Conservation (phyloP, 2,797 vertebrate species). For the Melopsittacus undulatus region DNA sequence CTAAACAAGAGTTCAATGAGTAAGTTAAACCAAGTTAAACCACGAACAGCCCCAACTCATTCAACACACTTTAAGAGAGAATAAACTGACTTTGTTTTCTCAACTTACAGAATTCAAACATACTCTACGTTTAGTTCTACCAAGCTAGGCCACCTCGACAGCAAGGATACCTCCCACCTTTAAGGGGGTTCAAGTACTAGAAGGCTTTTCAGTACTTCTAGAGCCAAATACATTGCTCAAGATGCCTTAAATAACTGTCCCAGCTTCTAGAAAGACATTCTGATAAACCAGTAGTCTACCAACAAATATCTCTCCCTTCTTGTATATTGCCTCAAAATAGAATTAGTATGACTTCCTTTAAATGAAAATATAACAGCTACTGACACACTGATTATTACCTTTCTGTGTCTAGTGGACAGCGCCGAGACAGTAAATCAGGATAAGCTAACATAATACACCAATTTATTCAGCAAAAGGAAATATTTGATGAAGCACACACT, state of each 20-base stretch:
- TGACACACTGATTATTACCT: constrained; percentile 73
- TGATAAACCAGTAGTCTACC: constrained; percentile 37
- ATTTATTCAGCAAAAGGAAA: constrained; percentile 72
- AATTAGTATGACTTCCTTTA: constrained; percentile 60
- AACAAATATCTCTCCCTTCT: background rate
- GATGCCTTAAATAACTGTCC: background rate
- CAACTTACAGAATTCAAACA: background rate
- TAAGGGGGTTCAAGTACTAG: background rate
- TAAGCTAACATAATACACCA: constrained; percentile 68
- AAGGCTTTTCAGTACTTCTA: background rate
- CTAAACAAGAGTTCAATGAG: constrained; percentile 40
- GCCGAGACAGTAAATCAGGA: constrained; percentile 71
- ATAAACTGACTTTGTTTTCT: constrained; percentile 11
- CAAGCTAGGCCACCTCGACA: background rate
- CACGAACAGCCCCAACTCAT: constrained; percentile 41
- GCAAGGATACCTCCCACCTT: background rate
- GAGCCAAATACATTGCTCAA: background rate
- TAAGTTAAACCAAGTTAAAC: constrained; percentile 66
- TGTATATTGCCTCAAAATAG: background rate
- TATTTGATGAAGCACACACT: constrained; percentile 71
- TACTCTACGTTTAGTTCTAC: background rate
- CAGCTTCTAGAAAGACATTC: background rate
- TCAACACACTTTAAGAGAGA: constrained; percentile 24
- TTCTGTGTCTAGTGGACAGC: constrained; percentile 61
- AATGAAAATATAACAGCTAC: constrained; percentile 72